Base-by-base conservation (phyloP, 2,888 invertebrate species). In the Epirrhoe tristata region DNA sequence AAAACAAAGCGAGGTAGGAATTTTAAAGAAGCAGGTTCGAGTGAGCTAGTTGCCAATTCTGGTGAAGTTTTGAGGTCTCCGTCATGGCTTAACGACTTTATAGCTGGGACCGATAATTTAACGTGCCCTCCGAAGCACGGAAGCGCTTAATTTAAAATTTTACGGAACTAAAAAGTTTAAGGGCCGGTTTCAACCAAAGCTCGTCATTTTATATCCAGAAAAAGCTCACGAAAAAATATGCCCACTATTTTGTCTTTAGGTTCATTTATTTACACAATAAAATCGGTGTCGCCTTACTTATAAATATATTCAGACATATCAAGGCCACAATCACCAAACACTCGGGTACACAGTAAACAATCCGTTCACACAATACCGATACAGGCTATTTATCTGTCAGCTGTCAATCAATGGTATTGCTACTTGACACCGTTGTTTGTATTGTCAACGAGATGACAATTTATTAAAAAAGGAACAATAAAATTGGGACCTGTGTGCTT, bases 371-470 rank as follows among this genome's bases (percentile, higher is more conserved):
- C 63, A 68, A 67, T 66, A 56, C 60, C 56, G 46, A 57, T 48
- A 52, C 51, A 43, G 16, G 36, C 59, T 59, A 60, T 68, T 68
- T 58, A 61, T 39, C 64, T 64, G 68, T 68, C 64, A 64, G 50
- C 58, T 55, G 63, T 57, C 54, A 55, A 62, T 31, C 51, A 52
- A 16, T 7, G 8, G 52, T 52, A 54, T 60, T 50, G 52, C 56
- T 59, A 61, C 57, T 61, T 64, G 67, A 61, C 56, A 63, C 63
- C 16, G 48, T 63, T 62, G 36, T 32, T 43, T 32, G n/a, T 10
- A 17, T 48, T 54, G 36, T 43, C 39, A 43, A 12, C 39, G 12
- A 12, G 12, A 43, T 43, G 39, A 43, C 39, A 12, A 7, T 34
- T 32, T 7, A 7, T 34, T 5, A 34, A 34, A 34, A 6, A 0